Evolutionary conservation across 2,888 invertebrate genomes (phyloP).

Genomic region (Drosophila testacea): DNA sequence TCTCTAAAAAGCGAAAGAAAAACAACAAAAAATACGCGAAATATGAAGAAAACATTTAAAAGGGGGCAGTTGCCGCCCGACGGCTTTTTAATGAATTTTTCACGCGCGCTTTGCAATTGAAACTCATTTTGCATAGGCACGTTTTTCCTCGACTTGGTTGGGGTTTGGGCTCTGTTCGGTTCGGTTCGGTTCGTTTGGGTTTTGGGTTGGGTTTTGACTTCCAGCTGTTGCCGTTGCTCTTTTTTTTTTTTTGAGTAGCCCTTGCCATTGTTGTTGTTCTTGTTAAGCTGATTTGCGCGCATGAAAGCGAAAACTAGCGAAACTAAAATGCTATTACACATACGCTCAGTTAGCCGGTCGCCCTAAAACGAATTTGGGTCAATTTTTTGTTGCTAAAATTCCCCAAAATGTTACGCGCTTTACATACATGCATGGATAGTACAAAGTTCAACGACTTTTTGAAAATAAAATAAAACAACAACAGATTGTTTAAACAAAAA

Average conservation of each 20-base stretch:
- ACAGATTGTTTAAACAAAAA: constrained; percentile 37
- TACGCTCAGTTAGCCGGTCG: constrained; percentile 65
- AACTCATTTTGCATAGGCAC: constrained; percentile 78
- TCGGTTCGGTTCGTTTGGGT: not conserved
- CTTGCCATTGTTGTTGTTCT: constrained; percentile 28
- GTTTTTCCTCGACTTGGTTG: constrained; percentile 50
- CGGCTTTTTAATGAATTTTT: constrained; percentile 78
- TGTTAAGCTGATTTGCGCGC: constrained; percentile 70
- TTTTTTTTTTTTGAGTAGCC: constrained; percentile 5
- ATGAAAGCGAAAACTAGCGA: constrained; percentile 79
- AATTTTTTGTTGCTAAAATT: constrained; percentile 39
- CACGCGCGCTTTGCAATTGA: constrained; percentile 77
- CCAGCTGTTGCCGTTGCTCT: constrained; percentile 15
- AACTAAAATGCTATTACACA: constrained; percentile 79
- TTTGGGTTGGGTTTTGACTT: constrained; percentile 15
- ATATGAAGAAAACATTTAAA: constrained; percentile 14
- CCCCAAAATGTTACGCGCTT: constrained; percentile 38
- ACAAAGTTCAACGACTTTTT: constrained; percentile 65
- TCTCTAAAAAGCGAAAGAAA: constrained; percentile 29
- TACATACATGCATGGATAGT: constrained; percentile 8
- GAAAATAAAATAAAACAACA: constrained; percentile 14
- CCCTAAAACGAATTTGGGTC: constrained; percentile 65
- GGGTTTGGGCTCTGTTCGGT: constrained; percentile 25
- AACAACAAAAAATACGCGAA: constrained; percentile 29
- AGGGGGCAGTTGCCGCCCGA: constrained; percentile 39